Evolutionary conservation across 2,888 invertebrate species (phyloP).

Genomic region (Pterostichus madidus): DNA sequence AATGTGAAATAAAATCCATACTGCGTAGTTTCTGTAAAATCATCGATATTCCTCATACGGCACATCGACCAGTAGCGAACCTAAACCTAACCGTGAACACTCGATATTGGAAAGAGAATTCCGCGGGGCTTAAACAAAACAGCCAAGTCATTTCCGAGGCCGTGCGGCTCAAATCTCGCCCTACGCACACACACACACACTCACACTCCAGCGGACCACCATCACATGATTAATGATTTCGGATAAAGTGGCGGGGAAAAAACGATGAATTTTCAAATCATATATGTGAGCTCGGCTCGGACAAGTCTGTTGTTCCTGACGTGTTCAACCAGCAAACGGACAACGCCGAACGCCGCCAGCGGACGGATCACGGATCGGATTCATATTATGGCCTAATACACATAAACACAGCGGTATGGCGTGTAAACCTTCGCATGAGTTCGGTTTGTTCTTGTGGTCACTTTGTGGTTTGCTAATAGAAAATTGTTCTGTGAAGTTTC

Average conservation of each 20-base stretch:
- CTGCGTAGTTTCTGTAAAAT: background rate
- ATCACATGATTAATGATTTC: conserved; percentile 65
- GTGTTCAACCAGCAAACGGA: conserved; percentile 57
- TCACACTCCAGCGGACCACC: conserved; percentile 48
- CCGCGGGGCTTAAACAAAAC: conserved; percentile 62
- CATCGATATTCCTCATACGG: background rate
- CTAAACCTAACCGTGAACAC: background rate
- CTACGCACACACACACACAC: conserved; percentile 42
- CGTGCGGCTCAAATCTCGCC: conserved; percentile 56
- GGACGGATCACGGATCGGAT: conserved; percentile 8
- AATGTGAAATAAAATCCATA: background rate
- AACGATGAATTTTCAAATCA: conserved; percentile 67
- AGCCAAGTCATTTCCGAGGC: conserved; percentile 65
- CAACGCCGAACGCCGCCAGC: conserved; percentile 6
- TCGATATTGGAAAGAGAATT: conserved; percentile 50
- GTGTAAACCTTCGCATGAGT: too few species aligned
- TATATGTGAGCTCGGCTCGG: conserved; percentile 39
- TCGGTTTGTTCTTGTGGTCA: too few species aligned
- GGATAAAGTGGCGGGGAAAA: conserved; percentile 65
- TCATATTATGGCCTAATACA: conserved; percentile 16
- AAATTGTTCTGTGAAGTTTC: too few species aligned
- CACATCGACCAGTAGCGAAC: too few species aligned
- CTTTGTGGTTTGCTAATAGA: too few species aligned
- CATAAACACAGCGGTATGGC: background rate
- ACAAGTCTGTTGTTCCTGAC: conserved; percentile 63